Conservation (phyloP, 2,888 invertebrate species). For the Coremacera marginata region DNA sequence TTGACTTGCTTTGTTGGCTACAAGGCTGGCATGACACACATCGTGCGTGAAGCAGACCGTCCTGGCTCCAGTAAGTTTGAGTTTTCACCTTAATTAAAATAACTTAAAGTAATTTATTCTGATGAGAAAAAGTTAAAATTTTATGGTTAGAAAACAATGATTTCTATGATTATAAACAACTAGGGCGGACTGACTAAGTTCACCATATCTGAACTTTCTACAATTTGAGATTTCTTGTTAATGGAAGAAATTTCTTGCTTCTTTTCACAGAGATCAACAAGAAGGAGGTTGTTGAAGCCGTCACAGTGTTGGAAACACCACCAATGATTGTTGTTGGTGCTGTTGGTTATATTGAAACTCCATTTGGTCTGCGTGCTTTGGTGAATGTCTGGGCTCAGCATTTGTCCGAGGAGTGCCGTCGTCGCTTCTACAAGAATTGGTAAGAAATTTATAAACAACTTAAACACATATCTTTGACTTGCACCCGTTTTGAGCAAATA, state of each 20-base stretch:
- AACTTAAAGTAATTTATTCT: conserved; percentile 44
- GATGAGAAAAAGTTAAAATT: conserved; percentile 64
- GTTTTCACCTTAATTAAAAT: background rate
- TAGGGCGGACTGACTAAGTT: conserved; percentile 70
- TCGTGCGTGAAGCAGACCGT: conserved; percentile 97
- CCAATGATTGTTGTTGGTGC: conserved; percentile 98
- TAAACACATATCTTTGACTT: conserved; percentile 3
- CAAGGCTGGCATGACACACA: conserved; percentile 99
- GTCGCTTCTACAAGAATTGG: conserved; percentile 99
- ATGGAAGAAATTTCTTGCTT: background rate
- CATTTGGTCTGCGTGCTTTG: conserved; percentile 93
- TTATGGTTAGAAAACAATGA: conserved; percentile 68
- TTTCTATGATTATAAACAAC: conserved; percentile 65
- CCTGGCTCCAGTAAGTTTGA: conserved; percentile 94
- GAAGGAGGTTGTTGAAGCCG: conserved; percentile 99
- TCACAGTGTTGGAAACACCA: conserved; percentile 97
- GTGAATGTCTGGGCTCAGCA: conserved; percentile 99
- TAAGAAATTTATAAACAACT: conserved; percentile 70
- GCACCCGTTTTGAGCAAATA: conserved; percentile 52
- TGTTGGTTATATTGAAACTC: conserved; percentile 99
- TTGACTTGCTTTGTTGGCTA: conserved; percentile 98
- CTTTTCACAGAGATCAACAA: conserved; percentile 91
- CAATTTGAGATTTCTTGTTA: background rate
- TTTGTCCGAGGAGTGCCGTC: conserved; percentile 97
- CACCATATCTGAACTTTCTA: background rate